Base-by-base conservation (phyloP, 2,113 vertebrate genomes). In the Orientallactaga bullata region DNA sequence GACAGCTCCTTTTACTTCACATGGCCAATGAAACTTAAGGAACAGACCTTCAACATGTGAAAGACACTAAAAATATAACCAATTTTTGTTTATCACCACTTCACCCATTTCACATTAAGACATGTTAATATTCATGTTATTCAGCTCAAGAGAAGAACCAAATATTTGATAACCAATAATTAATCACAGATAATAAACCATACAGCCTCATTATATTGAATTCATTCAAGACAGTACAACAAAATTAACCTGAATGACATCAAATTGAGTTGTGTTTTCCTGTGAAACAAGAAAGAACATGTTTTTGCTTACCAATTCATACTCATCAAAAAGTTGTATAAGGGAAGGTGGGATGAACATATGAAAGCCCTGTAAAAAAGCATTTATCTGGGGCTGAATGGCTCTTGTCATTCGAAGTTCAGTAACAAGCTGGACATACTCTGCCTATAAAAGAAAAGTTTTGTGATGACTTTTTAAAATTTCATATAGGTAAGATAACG, bases 351-450 rank as follows among this genome's bases (percentile, higher is more conserved):
- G 99, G 95, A 99, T 99, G 97, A 99, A 99, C 98, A 99, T 99
- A 97, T 99, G 99, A 97, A 99, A 99, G 77, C 99, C 99, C 94
- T 99, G 99, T 86, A 99, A 96, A 97, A 99, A 99, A 69, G 99
- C 99, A 95, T 99, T 99, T 96, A 99, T 99, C 98, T 99, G 99
- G 95, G 99, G 99, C 97, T 99, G 99, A 97, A 99, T 99, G 93
- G 99, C 99, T 97, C 99, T 98, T 60, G 99, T 99, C 99, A 99
- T 99, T 96, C 99, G 98, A 97, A 99, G 98, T 98, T 99, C 99
- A 65, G 99, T 99, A 95, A 99, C 99, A 94, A 99, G 99, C 98
- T 99, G 99, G 58, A 99, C 99, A n/a, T 99, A 99, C 95, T 99
- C 99, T 0, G 98, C 99, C 99, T 99, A 86, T 72, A 76, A 93